Conservation (phyloP, 2,888 invertebrate species). For the Agonopterix subpropinquella region DNA sequence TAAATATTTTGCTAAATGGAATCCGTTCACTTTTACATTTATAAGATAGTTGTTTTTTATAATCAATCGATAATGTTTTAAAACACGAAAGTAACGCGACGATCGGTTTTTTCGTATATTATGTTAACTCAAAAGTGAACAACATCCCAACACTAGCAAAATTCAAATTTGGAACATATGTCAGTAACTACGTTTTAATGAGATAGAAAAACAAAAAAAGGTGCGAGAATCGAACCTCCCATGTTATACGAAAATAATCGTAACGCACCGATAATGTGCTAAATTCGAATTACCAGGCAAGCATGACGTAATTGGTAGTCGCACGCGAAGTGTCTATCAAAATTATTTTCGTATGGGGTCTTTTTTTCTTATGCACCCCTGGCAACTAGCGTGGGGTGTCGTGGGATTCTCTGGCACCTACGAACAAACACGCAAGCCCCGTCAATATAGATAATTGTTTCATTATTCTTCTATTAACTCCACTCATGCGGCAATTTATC, state of each 20-base stretch:
- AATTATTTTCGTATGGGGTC: conserved; percentile 64
- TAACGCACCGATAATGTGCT: conserved; percentile 67
- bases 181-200: conserved; percentile 52
- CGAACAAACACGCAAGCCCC: conserved; percentile 67
- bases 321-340: conserved; percentile 74
- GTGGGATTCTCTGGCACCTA: conserved; percentile 38
- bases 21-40: not conserved
- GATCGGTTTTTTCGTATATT: no score
- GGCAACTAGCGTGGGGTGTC: conserved; percentile 30
- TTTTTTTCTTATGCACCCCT: conserved; percentile 56
- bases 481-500: conserved; percentile 54
- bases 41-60: no score
- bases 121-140: no score
- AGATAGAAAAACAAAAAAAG: conserved; percentile 41
- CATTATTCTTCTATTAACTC: conserved; percentile 75
- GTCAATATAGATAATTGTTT: conserved; percentile 68
- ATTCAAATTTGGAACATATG: conserved; percentile 28
- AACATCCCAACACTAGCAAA: conserved; percentile 20
- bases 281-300: conserved; percentile 58
- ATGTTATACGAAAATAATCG: conserved; percentile 55
- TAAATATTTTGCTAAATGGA: no score
- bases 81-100: no score
- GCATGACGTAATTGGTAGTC: conserved; percentile 56
- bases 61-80: no score
- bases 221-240: conserved; percentile 57